phyloP scores from a whole-genome alignment of 2,888 invertebrate genomes.

The Andrena trimmerana region DNA sequence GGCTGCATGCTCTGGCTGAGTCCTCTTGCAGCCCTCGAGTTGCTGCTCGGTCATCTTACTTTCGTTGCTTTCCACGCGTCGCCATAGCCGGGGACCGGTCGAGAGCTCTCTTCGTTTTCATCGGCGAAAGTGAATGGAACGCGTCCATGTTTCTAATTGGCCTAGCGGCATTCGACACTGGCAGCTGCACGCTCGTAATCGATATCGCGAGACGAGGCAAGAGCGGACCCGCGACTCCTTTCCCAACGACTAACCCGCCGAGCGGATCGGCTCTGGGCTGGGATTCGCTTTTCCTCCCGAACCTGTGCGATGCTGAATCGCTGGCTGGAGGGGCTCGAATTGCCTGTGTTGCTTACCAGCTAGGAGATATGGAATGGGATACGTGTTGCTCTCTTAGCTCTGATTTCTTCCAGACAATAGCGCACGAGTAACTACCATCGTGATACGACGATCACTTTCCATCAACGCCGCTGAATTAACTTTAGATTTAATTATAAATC shows the following conservation, averaged over 20 bases:
- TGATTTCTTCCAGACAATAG: neutral
- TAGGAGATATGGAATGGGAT: neutral
- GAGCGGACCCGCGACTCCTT: neutral
- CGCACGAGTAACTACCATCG: neutral
- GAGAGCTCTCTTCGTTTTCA: conserved; percentile 76
- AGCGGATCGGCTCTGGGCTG: neutral
- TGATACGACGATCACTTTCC: neutral
- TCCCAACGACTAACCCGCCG: neutral
- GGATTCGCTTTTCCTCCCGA: conserved; percentile 5
- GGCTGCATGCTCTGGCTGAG: neutral
- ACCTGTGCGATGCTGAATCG: neutral
- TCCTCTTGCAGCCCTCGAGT: neutral
- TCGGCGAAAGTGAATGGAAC: conserved; percentile 84
- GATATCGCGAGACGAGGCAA: conserved; percentile 23
- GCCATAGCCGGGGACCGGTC: conserved; percentile 27
- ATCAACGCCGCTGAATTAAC: too few relatives aligned
- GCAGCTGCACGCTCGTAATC: conserved; percentile 52
- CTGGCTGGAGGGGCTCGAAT: neutral
- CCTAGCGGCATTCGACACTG: conserved; percentile 52
- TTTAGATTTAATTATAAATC: too few relatives aligned
- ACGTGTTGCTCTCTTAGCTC: neutral
- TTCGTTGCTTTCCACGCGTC: conserved; percentile 59
- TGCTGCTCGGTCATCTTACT: conserved; percentile 47
- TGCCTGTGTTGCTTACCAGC: neutral
- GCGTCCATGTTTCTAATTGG: conserved; percentile 81